Conservation (phyloP, 2,113 vertebrate genomes). For the Anoura caudifer region DNA sequence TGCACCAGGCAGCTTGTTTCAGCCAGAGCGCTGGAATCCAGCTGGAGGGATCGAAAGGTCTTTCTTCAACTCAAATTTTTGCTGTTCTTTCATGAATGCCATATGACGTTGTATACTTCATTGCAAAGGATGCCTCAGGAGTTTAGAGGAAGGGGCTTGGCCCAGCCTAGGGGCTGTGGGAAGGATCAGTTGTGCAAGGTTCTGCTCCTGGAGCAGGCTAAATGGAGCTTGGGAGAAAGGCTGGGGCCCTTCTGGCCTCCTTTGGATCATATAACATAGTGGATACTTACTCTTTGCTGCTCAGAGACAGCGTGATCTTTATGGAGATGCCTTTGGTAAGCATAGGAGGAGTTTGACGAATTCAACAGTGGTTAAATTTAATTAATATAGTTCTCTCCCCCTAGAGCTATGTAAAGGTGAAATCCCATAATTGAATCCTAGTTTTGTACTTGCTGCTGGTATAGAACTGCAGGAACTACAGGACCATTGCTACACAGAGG, state of each 20-base stretch:
- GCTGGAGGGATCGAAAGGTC: not conserved
- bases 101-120: not conserved
- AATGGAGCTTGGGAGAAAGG: not conserved
- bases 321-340: not conserved
- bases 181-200: not conserved
- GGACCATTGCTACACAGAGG: not conserved
- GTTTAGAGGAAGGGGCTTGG: not conserved
- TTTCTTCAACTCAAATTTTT: not conserved
- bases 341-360: not conserved
- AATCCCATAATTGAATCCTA: not conserved
- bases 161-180: no score
- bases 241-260: not conserved
- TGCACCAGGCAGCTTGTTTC: not conserved
- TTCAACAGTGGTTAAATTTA: constrained; percentile 33
- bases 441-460: not conserved
- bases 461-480: not conserved
- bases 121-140: not conserved
- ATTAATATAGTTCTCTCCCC: constrained; percentile 19
- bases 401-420: not conserved
- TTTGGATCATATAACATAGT: accelerated
- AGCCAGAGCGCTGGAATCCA: not conserved
- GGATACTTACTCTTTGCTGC: not conserved
- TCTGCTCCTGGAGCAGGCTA: not conserved
- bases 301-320: not conserved
- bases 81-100: not conserved